These are phyloP conservation scores for Girardinus metallicus DNA, from an alignment of 2,797 vertebrate genomes.

Conservation along the genomic window DNA sequence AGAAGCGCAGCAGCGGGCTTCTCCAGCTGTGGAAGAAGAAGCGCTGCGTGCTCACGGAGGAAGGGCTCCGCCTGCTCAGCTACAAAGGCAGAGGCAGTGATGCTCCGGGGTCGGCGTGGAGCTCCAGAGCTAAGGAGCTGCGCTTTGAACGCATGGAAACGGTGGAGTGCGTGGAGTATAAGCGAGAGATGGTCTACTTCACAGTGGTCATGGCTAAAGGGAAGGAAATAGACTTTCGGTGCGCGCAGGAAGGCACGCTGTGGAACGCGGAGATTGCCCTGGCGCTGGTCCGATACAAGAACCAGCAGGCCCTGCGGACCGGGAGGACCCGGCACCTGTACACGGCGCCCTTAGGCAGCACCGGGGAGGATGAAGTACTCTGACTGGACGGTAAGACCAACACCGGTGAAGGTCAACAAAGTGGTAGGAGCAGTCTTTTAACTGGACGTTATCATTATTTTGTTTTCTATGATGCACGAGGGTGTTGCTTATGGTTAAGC, in stretches of 20 bases:
- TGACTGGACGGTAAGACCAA: conserved; percentile 39
- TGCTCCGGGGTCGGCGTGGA: conserved; percentile 70
- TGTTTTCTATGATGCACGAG: neutral
- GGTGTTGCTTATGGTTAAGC: neutral
- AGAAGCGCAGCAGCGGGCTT: conserved; percentile 93
- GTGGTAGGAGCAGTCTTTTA: neutral
- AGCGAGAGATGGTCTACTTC: conserved; percentile 90
- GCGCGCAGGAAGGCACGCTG: conserved; percentile 87
- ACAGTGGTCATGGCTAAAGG: conserved; percentile 90
- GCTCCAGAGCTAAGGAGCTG: conserved; percentile 86
- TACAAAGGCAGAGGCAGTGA: conserved; percentile 44
- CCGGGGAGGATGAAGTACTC: conserved; percentile 72
- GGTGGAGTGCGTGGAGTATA: conserved; percentile 95
- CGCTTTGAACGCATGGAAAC: conserved; percentile 89
- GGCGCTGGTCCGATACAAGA: conserved; percentile 91
- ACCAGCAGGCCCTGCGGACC: conserved; percentile 88
- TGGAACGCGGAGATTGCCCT: conserved; percentile 93
- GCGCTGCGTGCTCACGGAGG: conserved; percentile 89
- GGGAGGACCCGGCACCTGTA: conserved; percentile 85
- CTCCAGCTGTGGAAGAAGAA: conserved; percentile 95
- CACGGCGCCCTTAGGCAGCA: conserved; percentile 69
- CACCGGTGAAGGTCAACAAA: neutral
- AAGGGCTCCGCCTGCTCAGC: conserved; percentile 85
- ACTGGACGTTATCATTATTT: neutral
- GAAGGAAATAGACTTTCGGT: conserved; percentile 92